Evolutionary conservation across 2,888 invertebrate genomes (phyloP).

Genomic region (Cyaniris semiargus): DNA sequence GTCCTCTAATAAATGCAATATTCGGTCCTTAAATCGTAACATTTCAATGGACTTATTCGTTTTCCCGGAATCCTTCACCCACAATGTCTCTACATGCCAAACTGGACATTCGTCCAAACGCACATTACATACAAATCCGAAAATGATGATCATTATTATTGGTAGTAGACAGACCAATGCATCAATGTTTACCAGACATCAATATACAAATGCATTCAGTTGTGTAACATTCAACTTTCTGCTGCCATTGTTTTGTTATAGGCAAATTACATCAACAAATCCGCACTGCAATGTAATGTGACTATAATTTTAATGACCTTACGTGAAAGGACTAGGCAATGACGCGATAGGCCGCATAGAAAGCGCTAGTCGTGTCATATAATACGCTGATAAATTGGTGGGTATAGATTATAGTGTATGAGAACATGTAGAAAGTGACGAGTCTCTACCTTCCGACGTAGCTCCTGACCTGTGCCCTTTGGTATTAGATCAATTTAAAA

Average conservation of each 20-base stretch:
- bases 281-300: slow-evolving; percentile 29
- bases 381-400: slow-evolving; percentile 34
- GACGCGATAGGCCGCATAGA: slow-evolving; percentile 33
- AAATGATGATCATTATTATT: neutral
- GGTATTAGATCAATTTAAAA: neutral
- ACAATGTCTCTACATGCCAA: neutral
- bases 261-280: slow-evolving; percentile 26
- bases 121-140: too few relatives aligned
- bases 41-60: too few relatives aligned
- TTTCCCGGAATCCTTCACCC: too few relatives aligned
- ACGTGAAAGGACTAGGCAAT: slow-evolving; percentile 31
- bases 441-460: neutral
- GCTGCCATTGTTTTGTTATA: slow-evolving; percentile 11
- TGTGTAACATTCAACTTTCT: slow-evolving; percentile 10
- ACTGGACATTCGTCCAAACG: neutral
- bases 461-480: neutral
- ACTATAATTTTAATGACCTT: slow-evolving; percentile 32
- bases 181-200: neutral
- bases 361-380: slow-evolving; percentile 34
- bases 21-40: too few relatives aligned
- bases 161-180: neutral
- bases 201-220: neutral
- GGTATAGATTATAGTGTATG: slow-evolving; percentile 12
- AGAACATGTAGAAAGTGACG: slow-evolving; percentile 35
- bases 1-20: too few relatives aligned